Evolutionary conservation across 2,888 invertebrate genomes (phyloP).

Genomic region (Lithophane semibrunnea): DNA sequence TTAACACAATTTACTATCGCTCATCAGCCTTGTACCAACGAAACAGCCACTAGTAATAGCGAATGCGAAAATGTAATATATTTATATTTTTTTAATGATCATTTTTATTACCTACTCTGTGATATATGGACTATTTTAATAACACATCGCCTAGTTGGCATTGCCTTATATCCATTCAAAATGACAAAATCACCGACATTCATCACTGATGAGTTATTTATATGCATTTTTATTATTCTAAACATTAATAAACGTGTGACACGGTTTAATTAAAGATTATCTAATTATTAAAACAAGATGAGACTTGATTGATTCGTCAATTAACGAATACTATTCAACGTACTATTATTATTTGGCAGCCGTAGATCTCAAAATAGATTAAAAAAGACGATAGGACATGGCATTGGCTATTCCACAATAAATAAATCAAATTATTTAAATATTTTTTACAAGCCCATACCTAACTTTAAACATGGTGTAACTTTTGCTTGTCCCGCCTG

Average conservation of each 20-base stretch:
- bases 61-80: conserved; percentile 3
- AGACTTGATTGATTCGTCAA: conserved; percentile 15
- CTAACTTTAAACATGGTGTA: no score
- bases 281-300: conserved; percentile 12
- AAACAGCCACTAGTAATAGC: not conserved
- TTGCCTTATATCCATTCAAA: conserved; percentile 46
- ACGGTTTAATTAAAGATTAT: conserved; percentile 36
- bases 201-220: conserved; percentile 46
- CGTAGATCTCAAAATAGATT: not conserved
- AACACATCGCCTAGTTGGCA: conserved; percentile 38
- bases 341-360: not conserved
- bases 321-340: not conserved
- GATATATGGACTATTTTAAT: conserved; percentile 38
- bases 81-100: not conserved
- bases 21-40: conserved; percentile 10
- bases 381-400: not conserved
- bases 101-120: conserved; percentile 15
- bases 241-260: conserved; percentile 40
- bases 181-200: conserved; percentile 36
- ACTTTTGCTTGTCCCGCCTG: no score
- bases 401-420: not conserved
- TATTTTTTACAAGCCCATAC: no score
- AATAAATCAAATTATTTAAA: not conserved
- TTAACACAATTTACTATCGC: not conserved
- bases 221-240: conserved; percentile 28